Percentiles rank a stretch among this genome's conserved stretches.
Evolutionary conservation across 2,113 vertebrate species (phyloP).

Genomic region (Triplophysa siluroides): DNA sequence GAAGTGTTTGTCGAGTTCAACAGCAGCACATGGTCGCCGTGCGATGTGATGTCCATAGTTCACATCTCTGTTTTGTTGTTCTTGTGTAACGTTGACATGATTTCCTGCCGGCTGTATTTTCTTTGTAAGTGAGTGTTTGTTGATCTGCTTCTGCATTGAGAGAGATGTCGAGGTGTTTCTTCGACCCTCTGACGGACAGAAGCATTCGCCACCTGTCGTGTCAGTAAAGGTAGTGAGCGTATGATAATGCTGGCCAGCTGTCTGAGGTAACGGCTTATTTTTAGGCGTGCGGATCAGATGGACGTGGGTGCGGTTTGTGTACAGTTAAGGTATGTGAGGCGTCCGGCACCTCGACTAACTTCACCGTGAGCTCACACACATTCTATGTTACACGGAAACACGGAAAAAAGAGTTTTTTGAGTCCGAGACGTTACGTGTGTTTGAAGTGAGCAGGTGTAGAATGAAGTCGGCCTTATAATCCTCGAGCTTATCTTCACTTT

Average conservation of each 20-base stretch:
- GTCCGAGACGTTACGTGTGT: no score
- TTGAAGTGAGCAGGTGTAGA: no score
- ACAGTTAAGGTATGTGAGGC: conserved; percentile 33
- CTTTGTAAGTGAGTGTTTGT: neutral
- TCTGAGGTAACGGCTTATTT: conserved; percentile 59
- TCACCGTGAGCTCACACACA: conserved; percentile 14
- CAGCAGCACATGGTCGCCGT: no score
- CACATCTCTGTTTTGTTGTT: no score
- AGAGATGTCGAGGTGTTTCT: neutral
- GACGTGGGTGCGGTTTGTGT: conserved; percentile 22
- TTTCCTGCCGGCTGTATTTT: neutral
- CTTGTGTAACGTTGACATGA: neutral
- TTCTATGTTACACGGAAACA: conserved; percentile 14
- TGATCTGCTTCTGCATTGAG: conserved; percentile 7
- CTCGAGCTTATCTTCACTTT: no score
- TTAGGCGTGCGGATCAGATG: conserved; percentile 40
- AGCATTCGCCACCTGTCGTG: conserved; percentile 56
- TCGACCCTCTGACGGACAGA: conserved; percentile 33
- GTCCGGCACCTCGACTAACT: conserved; percentile 32
- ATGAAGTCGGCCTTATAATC: no score
- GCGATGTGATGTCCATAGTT: no score
- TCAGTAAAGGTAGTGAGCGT: conserved; percentile 48
- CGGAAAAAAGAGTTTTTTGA: neutral
- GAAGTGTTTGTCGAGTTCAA: no score
- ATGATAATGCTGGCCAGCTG: conserved; percentile 55